A percentile compares a stretch with the other conserved stretches of the same genome.
Evolutionary conservation across 2,888 invertebrate species (phyloP).

Genomic region (Volucella zonaria): DNA sequence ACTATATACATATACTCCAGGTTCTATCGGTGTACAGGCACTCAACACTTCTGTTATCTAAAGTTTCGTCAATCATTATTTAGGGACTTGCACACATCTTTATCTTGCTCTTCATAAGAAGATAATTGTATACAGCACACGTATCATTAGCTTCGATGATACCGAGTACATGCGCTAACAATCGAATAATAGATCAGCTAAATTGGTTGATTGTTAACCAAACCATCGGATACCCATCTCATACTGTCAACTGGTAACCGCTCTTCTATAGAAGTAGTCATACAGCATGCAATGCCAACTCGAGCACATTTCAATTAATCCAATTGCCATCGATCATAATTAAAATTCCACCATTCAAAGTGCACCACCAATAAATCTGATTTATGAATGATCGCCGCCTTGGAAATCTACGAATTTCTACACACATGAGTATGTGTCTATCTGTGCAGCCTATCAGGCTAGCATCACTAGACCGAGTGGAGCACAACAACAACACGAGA

Average conservation of each 20-base stretch:
- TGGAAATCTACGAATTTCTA: conserved; percentile 9
- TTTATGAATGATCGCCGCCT: conserved; percentile 52
- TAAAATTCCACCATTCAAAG: conserved; percentile 69
- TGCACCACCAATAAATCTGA: conserved; percentile 67
- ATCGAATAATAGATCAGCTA: not conserved
- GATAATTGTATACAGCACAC: too few relatives aligned
- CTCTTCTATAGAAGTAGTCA: not conserved
- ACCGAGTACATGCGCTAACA: not conserved
- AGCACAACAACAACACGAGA: conserved; percentile 55
- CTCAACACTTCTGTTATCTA: too few relatives aligned
- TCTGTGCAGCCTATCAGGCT: not conserved
- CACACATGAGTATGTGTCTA: not conserved
- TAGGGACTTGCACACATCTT: too few relatives aligned
- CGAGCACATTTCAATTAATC: conserved; percentile 71
- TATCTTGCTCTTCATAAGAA: too few relatives aligned
- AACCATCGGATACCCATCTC: not conserved
- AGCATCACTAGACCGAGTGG: conserved; percentile 7
- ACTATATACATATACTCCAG: too few relatives aligned
- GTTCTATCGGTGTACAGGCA: too few relatives aligned
- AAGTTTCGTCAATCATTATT: too few relatives aligned
- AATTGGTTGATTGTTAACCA: conserved; percentile 16
- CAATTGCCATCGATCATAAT: conserved; percentile 73
- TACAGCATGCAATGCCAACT: conserved; percentile 19
- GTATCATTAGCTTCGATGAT: not conserved
- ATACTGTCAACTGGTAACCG: conserved; percentile 22